Evolutionary conservation across 2,797 vertebrate species (phyloP).

Genomic region (Florisuga fusca): DNA sequence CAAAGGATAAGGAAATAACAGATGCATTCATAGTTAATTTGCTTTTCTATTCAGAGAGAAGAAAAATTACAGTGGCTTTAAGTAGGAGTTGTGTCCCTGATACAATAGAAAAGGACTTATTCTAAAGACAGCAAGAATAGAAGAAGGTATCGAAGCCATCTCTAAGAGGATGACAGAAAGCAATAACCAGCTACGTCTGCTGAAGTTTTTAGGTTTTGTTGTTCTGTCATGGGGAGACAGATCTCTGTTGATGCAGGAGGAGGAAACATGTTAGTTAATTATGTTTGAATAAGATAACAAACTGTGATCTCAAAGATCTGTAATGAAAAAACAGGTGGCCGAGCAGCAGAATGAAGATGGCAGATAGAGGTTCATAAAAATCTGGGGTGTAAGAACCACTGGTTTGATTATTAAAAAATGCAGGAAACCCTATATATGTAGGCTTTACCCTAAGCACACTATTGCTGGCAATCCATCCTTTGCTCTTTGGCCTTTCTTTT

Average conservation of each 20-base stretch:
- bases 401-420: background rate
- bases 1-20: conserved; percentile 55
- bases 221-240: background rate
- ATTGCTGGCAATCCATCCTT: background rate
- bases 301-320: conserved; percentile 64
- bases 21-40: conserved; percentile 48
- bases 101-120: conserved; percentile 19
- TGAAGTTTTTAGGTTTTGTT: conserved; percentile 22
- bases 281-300: conserved; percentile 61
- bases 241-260: conserved; percentile 47
- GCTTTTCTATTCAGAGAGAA: background rate
- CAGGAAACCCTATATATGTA: background rate
- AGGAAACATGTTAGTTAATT: conserved; percentile 64
- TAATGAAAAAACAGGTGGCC: conserved; percentile 57
- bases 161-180: conserved; percentile 16
- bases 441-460: background rate
- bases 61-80: conserved; percentile 9
- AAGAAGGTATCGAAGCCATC: background rate
- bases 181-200: background rate
- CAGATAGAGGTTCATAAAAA: conserved; percentile 31
- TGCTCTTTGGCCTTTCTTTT: background rate
- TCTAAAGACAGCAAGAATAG: background rate
- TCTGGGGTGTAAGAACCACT: conserved; percentile 10
- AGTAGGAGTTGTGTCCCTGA: conserved; percentile 22
- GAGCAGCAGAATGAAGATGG: conserved; percentile 15